Base-by-base conservation (phyloP, 2,113 vertebrate species). In the Petrocephalus microphthalmus region DNA sequence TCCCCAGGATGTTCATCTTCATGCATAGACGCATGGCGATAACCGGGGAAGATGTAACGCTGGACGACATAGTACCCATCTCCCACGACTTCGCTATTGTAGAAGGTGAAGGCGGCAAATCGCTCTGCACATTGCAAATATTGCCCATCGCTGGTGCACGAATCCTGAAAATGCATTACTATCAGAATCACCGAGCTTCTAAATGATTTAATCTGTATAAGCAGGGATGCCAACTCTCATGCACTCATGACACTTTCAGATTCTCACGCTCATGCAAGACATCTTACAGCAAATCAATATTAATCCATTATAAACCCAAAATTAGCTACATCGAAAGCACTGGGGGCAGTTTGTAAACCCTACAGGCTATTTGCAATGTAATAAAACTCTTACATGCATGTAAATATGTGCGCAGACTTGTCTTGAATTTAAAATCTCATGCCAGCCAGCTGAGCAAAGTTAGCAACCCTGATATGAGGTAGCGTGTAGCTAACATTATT, bases 1-100 rank as follows among this genome's bases (percentile, higher is more conserved):
- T 67, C 88, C 90, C 87, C 89, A 99, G 98, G 91, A 92, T 99
- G 91, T 96, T 98, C 1, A 88, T 99, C 51, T 99, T 97, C 89
- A 94, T 90, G 0, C 98, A 99, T 91, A 95, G 96, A 90, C 94
- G 98, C 91, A 99, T 99, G 98, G 97, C 98, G 64, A 97, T 99
- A 52, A 93, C 96, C 0, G 97, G 96, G 10, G 97, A 97, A 0
- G 98, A 99, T 7, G 95, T 99, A 74, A 95, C 94, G 29, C 94
- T 99, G 91, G 97, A 97, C 89, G 93, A 93, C 3, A 93, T 98
- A 3, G 91, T 99, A 86, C 97, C 97, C 0, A 91, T 99, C 91
- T 94, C 95, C 0, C 92, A 95, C 1, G 95, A 96, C 49, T 97
- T 98, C 91, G 91, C 94, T 0, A 91, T 98, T 90, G 96, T 97